A percentile compares a stretch with the other conserved stretches of the same genome.
Conservation (phyloP, 2,888 invertebrate genomes). For the Bimastos eiseni region DNA sequence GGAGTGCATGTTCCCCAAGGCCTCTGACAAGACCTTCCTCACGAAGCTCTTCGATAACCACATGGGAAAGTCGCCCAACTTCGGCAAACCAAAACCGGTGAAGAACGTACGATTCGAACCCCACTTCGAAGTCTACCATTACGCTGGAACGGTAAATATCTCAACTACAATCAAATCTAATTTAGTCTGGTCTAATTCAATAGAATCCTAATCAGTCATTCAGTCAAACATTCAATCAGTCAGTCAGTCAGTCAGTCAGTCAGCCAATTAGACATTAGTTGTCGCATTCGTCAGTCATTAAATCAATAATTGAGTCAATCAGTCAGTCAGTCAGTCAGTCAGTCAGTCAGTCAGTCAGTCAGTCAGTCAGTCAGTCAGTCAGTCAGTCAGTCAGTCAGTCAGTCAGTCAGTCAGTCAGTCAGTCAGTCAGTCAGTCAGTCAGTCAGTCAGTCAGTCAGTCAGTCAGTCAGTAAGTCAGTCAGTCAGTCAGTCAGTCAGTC, state of each 20-base stretch:
- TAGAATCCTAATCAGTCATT: no score
- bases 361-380: not conserved
- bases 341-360: not conserved
- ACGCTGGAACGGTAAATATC: constrained; percentile 85
- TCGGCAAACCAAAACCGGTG: constrained; percentile 71
- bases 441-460: no score
- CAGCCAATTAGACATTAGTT: no score
- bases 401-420: no score
- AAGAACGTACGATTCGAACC: constrained; percentile 89
- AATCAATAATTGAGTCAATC: not conserved
- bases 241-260: not conserved
- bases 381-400: no score
- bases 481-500: no score
- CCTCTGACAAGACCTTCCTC: constrained; percentile 95
- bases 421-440: no score
- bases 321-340: not conserved
- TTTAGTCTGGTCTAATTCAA: not conserved
- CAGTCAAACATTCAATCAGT: not conserved
- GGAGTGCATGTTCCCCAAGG: constrained; percentile 99
- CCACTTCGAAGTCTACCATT: constrained; percentile 98
- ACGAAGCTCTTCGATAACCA: constrained; percentile 99
- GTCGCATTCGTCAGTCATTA: no score
- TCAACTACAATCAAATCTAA: not conserved
- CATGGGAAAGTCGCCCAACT: constrained; percentile 78
- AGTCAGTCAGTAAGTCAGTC: no score